These are phyloP conservation scores for Dromas ardeola DNA, from an alignment of 2,113 vertebrate genomes.

Conservation along the genomic window DNA sequence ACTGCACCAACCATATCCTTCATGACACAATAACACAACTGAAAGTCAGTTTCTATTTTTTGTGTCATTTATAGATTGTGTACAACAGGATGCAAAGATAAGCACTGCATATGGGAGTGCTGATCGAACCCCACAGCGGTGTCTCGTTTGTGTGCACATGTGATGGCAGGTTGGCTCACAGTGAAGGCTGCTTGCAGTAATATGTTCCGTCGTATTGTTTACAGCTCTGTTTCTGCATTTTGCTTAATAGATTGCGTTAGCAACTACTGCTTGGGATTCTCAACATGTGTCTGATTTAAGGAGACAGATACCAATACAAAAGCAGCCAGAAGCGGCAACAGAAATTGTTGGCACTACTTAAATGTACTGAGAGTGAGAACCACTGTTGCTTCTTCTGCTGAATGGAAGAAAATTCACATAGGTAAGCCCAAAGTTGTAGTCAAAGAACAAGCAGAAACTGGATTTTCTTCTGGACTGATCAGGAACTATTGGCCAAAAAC, in stretches of 20 bases:
- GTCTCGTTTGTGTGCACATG: not conserved
- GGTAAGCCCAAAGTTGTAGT: not conserved
- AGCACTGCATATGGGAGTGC: not conserved
- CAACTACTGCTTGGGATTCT: not conserved
- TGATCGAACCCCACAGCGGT: fast-evolving
- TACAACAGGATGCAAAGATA: not conserved
- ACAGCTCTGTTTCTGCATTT: not conserved
- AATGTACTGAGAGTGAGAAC: not conserved
- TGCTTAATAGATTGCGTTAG: not conserved
- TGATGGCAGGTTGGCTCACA: not conserved
- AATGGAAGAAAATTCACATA: not conserved
- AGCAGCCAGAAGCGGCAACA: not conserved
- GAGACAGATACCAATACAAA: not conserved
- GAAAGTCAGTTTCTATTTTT: not conserved
- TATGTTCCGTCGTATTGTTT: not conserved
- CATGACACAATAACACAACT: not conserved
- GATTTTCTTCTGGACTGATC: not conserved
- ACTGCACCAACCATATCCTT: not conserved
- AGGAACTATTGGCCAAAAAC: not conserved
- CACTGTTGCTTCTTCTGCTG: not conserved
- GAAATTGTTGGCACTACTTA: not conserved
- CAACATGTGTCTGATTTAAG: not conserved
- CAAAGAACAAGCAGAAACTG: not conserved
- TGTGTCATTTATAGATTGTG: not conserved
- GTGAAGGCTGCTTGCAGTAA: not conserved